Conservation (phyloP, 2,888 invertebrate species). For the Marasmarcha lunaedactyla region DNA sequence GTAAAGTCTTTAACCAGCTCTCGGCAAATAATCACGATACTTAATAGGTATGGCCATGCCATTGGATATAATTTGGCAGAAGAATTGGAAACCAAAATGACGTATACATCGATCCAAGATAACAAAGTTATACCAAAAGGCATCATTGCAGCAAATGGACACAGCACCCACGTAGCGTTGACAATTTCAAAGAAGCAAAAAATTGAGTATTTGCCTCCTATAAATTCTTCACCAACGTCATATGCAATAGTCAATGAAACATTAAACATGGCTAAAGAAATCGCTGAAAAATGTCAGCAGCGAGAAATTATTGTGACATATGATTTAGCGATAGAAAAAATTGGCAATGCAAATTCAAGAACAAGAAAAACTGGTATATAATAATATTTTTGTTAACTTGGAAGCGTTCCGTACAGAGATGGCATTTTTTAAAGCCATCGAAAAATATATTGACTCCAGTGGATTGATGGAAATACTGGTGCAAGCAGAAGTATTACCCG, state of each 20-base stretch:
- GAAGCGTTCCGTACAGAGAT: constrained; percentile 24
- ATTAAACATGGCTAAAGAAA: constrained; percentile 12
- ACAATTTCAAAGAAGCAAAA: constrained; percentile 18
- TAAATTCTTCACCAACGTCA: constrained; percentile 20
- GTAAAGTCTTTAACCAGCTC: constrained; percentile 22
- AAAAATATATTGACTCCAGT: constrained; percentile 25
- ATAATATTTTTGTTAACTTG: constrained; percentile 22
- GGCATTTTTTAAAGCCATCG: constrained; percentile 27
- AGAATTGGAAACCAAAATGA: constrained; percentile 18
- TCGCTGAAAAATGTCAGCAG: constrained; percentile 20
- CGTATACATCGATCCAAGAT: constrained; percentile 10
- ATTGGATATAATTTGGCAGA: constrained; percentile 21
- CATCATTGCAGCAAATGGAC: constrained; percentile 12
- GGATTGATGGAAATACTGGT: constrained; percentile 26
- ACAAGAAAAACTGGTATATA: constrained; percentile 17
- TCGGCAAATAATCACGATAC: constrained; percentile 14
- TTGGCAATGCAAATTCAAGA: constrained; percentile 22
- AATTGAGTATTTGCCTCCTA: constrained; percentile 22
- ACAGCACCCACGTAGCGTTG: constrained; percentile 23
- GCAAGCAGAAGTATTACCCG: constrained; percentile 23
- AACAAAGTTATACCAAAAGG: constrained; percentile 17
- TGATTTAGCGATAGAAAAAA: constrained; percentile 27
- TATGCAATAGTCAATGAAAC: constrained; percentile 21
- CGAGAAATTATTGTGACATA: constrained; percentile 22
- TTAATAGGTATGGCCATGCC: constrained; percentile 23